Conservation (phyloP, 2,797 vertebrate species). For the Sebastes hubbsi region DNA sequence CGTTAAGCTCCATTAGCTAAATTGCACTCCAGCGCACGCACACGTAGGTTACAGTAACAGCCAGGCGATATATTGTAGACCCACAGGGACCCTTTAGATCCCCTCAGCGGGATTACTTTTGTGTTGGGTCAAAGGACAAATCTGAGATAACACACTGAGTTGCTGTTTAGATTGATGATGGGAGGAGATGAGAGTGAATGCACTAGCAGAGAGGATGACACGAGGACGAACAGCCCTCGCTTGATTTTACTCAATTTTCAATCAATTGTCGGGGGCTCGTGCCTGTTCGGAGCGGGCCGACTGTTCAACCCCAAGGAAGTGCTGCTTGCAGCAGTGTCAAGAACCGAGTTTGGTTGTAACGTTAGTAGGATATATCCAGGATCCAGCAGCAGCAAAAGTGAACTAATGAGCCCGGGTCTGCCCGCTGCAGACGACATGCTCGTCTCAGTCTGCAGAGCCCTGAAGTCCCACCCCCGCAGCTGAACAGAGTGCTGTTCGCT, state of each 20-base stretch:
- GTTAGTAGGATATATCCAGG: too few species aligned
- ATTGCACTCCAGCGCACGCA: conserved; percentile 28
- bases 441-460: too few species aligned
- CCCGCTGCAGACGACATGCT: too few species aligned
- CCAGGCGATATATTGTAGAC: conserved; percentile 4
- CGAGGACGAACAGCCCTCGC: background rate
- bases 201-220: background rate
- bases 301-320: too few species aligned
- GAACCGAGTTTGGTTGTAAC: too few species aligned
- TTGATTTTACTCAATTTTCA: background rate
- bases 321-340: too few species aligned
- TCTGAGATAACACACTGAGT: conserved; percentile 6
- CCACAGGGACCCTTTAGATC: conserved; percentile 36
- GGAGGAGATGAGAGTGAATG: background rate
- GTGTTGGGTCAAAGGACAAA: conserved; percentile 44
- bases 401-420: too few species aligned
- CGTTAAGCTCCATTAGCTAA: conserved; percentile 46
- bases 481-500: background rate
- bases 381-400: too few species aligned
- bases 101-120: conserved; percentile 43
- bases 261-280: background rate
- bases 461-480: too few species aligned
- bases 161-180: conserved; percentile 18
- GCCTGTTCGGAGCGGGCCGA: too few species aligned
- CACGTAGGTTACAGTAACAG: background rate